These are phyloP conservation scores for Heliconius erato DNA, from an alignment of 2,888 invertebrate genomes.

Conservation along the genomic window DNA sequence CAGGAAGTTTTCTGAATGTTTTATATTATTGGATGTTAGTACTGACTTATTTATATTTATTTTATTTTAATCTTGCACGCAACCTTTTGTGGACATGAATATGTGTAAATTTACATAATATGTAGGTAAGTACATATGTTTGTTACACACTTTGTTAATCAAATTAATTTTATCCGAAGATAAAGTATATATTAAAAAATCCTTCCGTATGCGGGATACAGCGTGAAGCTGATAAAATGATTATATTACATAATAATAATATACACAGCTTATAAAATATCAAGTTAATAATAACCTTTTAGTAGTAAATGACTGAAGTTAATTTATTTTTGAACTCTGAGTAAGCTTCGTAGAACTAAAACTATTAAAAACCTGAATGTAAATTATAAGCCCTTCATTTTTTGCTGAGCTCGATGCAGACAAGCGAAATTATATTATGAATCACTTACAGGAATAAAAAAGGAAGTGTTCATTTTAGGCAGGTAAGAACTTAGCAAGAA, in stretches of 20 bases:
- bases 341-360: conserved; percentile 25
- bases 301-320: background rate
- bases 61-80: background rate
- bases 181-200: background rate
- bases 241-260: background rate
- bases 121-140: too few relatives aligned
- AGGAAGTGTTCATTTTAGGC: conserved; percentile 49
- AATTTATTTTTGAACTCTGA: conserved; percentile 14
- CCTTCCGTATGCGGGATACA: background rate
- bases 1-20: background rate
- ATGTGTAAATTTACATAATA: background rate
- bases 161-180: background rate
- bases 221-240: too few relatives aligned
- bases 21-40: conserved; percentile 5
- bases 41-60: background rate
- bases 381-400: conserved; percentile 40
- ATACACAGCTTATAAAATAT: background rate
- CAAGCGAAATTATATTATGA: conserved; percentile 52
- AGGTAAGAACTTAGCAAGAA: conserved; percentile 26
- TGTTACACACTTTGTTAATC: background rate
- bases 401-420: conserved; percentile 45
- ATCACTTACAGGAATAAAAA: conserved; percentile 52
- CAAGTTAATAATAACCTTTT: background rate
- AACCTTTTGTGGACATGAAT: background rate
- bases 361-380: conserved; percentile 31